Evolutionary conservation across 2,797 vertebrate genomes (phyloP).

Genomic region (Intellagama lesueurii): DNA sequence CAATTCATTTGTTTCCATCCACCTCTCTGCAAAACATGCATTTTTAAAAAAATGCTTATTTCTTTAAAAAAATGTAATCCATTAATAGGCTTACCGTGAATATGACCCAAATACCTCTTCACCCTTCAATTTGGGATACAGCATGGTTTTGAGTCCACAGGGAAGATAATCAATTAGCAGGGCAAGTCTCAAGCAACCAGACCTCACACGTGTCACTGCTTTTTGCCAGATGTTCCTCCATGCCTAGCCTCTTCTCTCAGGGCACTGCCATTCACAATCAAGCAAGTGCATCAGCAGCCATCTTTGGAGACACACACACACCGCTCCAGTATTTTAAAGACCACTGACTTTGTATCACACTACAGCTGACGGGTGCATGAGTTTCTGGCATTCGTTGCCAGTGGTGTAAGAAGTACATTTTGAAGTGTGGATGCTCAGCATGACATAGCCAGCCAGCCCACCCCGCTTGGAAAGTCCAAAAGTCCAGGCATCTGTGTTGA

Average conservation of each 20-base stretch:
- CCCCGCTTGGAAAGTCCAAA: neutral
- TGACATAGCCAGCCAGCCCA: neutral
- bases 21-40: neutral
- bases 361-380: neutral
- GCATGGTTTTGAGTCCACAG: neutral
- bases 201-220: neutral
- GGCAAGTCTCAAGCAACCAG: neutral
- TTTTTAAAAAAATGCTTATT: neutral
- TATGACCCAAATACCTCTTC: constrained; percentile 24
- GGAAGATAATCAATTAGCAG: constrained; percentile 15
- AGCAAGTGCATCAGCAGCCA: neutral
- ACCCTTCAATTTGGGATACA: constrained; percentile 9
- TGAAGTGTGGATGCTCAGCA: neutral
- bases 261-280: neutral
- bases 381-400: neutral
- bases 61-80: neutral
- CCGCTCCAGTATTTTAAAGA: neutral
- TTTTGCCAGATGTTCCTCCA: neutral
- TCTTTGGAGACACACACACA: neutral
- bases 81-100: constrained; percentile 27
- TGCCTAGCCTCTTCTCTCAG: neutral
- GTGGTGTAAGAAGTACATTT: neutral
- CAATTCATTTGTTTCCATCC: constrained; percentile 8
- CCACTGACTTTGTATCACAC: no score
- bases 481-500: neutral